Conservation (phyloP, 2,888 invertebrate species). For the Drepana falcataria region DNA sequence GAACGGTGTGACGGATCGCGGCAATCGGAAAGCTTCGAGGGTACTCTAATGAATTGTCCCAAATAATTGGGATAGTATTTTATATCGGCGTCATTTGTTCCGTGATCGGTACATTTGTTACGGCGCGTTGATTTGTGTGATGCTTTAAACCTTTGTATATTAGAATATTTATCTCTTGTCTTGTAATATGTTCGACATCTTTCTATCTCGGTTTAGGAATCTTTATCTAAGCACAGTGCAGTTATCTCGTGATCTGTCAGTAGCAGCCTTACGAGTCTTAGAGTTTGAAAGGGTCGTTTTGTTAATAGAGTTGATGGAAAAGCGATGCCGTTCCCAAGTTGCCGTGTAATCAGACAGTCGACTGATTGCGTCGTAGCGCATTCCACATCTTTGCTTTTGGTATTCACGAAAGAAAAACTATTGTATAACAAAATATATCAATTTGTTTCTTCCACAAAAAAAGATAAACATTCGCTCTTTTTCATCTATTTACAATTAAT, state of each 20-base stretch:
- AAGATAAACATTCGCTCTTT: no score
- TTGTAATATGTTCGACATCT: slow-evolving; percentile 25
- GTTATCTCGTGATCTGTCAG: slow-evolving; percentile 30
- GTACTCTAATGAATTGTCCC: slow-evolving; percentile 75
- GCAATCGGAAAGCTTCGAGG: slow-evolving; percentile 67
- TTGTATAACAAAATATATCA: no score
- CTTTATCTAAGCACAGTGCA: slow-evolving; percentile 17
- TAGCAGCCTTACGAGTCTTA: slow-evolving; percentile 24
- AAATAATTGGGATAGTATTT: slow-evolving; percentile 77
- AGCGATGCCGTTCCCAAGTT: slow-evolving; percentile 30
- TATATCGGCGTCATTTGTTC: slow-evolving; percentile 74
- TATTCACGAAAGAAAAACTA: slow-evolving; percentile 27
- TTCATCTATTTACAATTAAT: no score
- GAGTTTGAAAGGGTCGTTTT: slow-evolving; percentile 27
- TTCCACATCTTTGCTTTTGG: slow-evolving; percentile 48
- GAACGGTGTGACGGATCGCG: slow-evolving; percentile 64
- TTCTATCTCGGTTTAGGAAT: slow-evolving; percentile 1
- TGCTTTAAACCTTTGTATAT: slow-evolving; percentile 60
- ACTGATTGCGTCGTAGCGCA: slow-evolving; percentile 44
- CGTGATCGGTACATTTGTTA: slow-evolving; percentile 71
- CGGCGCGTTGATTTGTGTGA: slow-evolving; percentile 67
- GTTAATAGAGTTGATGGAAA: slow-evolving; percentile 25
- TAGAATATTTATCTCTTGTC: slow-evolving; percentile 42
- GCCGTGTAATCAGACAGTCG: slow-evolving; percentile 46
- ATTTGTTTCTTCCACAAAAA: no score